A percentile compares a stretch with the other conserved stretches of the same genome.
Evolutionary conservation across 2,113 vertebrate genomes (phyloP).

Genomic region (Rhinopomastus cyanomelas): DNA sequence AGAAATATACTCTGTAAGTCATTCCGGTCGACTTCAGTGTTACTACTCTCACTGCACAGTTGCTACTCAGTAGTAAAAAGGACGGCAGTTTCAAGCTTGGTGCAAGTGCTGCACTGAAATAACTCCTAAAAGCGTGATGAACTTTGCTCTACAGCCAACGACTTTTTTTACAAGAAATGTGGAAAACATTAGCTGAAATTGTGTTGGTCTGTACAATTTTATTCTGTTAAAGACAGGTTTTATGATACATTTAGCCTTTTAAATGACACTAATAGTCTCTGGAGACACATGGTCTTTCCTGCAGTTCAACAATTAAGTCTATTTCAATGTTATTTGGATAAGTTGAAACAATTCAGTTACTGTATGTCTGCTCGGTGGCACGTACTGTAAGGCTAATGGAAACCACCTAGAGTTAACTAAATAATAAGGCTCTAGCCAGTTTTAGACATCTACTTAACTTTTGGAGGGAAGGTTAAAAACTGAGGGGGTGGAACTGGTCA

Average conservation of each 20-base stretch:
- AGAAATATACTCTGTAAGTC: not conserved
- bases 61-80: not conserved
- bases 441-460: slow-evolving; percentile 59
- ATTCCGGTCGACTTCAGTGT: not conserved
- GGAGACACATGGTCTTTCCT: slow-evolving; percentile 78
- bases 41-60: not conserved
- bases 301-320: slow-evolving; percentile 82
- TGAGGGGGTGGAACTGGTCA: not conserved
- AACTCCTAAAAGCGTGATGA: slow-evolving; percentile 30
- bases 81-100: not conserved
- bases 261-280: slow-evolving; percentile 86
- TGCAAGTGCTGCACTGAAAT: slow-evolving; percentile 17
- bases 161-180: slow-evolving; percentile 75
- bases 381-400: slow-evolving; percentile 64
- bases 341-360: slow-evolving; percentile 84
- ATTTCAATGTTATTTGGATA: slow-evolving; percentile 81
- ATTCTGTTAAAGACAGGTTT: slow-evolving; percentile 83
- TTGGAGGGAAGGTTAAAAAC: slow-evolving; percentile 30
- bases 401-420: slow-evolving; percentile 64
- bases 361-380: slow-evolving; percentile 72
- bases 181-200: slow-evolving; percentile 86
- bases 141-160: slow-evolving; percentile 21
- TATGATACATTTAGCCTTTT: slow-evolving; percentile 85
- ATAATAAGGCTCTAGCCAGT: slow-evolving; percentile 65
- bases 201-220: slow-evolving; percentile 84